These are phyloP conservation scores for Eustalomyia histrio DNA, from an alignment of 2,888 invertebrate genomes.

Conservation along the genomic window DNA sequence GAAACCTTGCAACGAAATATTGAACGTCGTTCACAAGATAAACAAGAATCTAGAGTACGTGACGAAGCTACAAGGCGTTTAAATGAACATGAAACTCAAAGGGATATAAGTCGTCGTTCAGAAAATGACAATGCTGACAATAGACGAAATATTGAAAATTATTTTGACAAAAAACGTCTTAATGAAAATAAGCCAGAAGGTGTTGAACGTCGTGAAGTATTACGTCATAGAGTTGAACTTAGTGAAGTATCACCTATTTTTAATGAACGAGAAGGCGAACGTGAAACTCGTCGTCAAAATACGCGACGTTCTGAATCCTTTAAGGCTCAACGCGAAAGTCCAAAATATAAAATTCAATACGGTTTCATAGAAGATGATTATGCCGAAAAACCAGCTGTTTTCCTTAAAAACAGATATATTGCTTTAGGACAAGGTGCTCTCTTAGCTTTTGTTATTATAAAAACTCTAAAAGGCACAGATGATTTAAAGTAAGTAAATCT, in stretches of 20 bases:
- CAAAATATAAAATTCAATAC: background rate
- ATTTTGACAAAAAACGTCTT: no score
- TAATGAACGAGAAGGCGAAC: background rate
- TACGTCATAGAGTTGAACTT: no score
- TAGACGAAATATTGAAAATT: no score
- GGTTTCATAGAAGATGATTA: slow-evolving; percentile 17
- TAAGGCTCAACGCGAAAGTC: background rate
- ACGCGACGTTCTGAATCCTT: background rate
- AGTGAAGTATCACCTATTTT: no score
- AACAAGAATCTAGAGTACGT: slow-evolving; percentile 1
- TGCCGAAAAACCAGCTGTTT: background rate
- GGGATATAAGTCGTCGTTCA: background rate
- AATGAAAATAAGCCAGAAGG: no score
- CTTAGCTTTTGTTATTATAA: slow-evolving; percentile 65
- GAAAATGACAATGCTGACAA: background rate
- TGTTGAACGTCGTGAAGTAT: no score
- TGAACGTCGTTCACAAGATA: background rate
- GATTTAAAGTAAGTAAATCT: slow-evolving; percentile 64
- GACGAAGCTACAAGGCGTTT: background rate
- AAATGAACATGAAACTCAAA: slow-evolving; percentile 1
- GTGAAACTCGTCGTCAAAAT: background rate
- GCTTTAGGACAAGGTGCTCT: slow-evolving; percentile 65
- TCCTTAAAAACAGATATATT: slow-evolving; percentile 53
- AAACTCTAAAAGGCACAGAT: slow-evolving; percentile 63
- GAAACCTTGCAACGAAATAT: background rate